Conservation (phyloP, 2,113 vertebrate species). For the Saccopteryx bilineata region DNA sequence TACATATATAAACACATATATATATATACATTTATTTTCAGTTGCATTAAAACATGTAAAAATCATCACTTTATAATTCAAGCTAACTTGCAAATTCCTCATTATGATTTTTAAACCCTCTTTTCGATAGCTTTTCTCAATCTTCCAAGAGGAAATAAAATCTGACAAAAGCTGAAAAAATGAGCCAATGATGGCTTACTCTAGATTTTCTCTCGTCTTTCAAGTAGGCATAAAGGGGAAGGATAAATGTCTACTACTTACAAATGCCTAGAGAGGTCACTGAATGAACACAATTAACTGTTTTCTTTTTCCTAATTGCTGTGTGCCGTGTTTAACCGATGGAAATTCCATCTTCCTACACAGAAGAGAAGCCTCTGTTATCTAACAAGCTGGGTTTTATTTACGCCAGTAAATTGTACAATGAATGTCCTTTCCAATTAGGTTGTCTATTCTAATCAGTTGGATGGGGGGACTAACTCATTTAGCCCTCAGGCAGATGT, state of each 20-base stretch:
- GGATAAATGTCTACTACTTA: background rate
- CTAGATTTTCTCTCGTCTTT: background rate
- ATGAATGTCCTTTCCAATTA: slow-evolving; percentile 83
- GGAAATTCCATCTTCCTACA: slow-evolving; percentile 31
- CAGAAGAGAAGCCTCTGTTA: background rate
- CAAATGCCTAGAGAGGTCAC: background rate
- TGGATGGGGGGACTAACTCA: slow-evolving; percentile 77
- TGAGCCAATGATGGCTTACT: background rate
- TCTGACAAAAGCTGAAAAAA: background rate
- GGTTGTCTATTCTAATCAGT: slow-evolving; percentile 84
- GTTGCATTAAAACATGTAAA: background rate
- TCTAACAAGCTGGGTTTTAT: background rate
- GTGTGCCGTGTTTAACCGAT: background rate
- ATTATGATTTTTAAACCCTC: background rate
- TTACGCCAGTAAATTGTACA: slow-evolving; percentile 65
- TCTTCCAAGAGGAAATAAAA: background rate
- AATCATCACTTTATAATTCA: slow-evolving; percentile 14
- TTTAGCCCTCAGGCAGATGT: slow-evolving; percentile 78
- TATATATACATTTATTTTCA: background rate
- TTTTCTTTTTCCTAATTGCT: slow-evolving; percentile 31
- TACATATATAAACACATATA: too few species aligned
- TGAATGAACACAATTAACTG: slow-evolving; percentile 14
- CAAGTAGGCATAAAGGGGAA: background rate
- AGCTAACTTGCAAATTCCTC: background rate
- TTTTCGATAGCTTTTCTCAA: background rate